A percentile compares a stretch with the other conserved stretches of the same genome.
These are phyloP conservation scores for Elephantulus edwardii DNA, from an alignment of 2,113 vertebrate genomes.

Conservation along the genomic window DNA sequence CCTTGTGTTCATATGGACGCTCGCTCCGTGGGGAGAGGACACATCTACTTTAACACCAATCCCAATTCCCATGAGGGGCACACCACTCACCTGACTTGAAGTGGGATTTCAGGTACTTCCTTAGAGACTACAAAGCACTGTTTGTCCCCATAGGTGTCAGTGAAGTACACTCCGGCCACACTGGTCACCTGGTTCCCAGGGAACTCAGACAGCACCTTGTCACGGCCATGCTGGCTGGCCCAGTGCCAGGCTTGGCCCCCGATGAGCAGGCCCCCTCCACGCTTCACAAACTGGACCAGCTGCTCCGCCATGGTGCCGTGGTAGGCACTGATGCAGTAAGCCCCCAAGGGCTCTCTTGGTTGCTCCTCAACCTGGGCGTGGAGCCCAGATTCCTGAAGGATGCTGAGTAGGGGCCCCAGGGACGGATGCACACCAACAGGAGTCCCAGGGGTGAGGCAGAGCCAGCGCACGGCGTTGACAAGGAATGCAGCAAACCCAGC, in stretches of 20 bases:
- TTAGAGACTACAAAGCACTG: slow-evolving; percentile 57
- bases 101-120: slow-evolving; percentile 71
- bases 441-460: neutral
- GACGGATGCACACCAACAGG: slow-evolving; percentile 80
- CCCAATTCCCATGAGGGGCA: neutral
- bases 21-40: neutral
- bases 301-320: neutral
- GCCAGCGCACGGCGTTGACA: slow-evolving; percentile 87
- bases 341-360: slow-evolving; percentile 69
- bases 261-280: slow-evolving; percentile 77
- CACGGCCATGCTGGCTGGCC: slow-evolving; percentile 39
- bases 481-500: slow-evolving; percentile 79
- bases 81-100: slow-evolving; percentile 53
- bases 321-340: slow-evolving; percentile 75
- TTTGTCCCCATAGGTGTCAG: slow-evolving; percentile 45
- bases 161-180: slow-evolving; percentile 77
- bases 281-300: slow-evolving; percentile 76
- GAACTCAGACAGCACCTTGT: slow-evolving; percentile 67
- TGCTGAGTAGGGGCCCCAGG: slow-evolving; percentile 76
- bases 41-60: neutral
- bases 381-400: slow-evolving; percentile 67
- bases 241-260: slow-evolving; percentile 80
- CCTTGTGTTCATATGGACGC: neutral
- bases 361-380: slow-evolving; percentile 2
- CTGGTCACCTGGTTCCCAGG: slow-evolving; percentile 76